Conservation (phyloP, 2,888 invertebrate genomes). For the Thereva nobilitata region DNA sequence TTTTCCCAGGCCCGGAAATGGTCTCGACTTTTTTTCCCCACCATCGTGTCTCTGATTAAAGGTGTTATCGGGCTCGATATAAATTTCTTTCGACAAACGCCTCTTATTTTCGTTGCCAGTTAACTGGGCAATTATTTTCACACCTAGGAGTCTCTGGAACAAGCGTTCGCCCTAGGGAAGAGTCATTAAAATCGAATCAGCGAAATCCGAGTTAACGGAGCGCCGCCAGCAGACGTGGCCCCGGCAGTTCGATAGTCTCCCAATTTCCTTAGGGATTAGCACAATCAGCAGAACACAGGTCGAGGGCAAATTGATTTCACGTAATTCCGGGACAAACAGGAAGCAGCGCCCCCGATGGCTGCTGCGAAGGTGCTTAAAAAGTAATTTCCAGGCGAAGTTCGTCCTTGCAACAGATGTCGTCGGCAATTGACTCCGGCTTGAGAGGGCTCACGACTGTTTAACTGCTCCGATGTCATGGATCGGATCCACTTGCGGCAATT, state of each 20-base stretch:
- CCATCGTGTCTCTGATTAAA: neutral
- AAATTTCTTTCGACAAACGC: neutral
- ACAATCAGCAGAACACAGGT: slow-evolving; percentile 4
- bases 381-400: neutral
- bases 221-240: neutral
- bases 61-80: neutral
- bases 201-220: slow-evolving; percentile 6
- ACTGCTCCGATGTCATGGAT: too few relatives aligned
- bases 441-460: too few relatives aligned
- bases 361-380: slow-evolving; percentile 8
- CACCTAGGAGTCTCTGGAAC: slow-evolving; percentile 27
- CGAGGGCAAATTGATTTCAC: slow-evolving; percentile 13
- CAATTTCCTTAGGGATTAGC: slow-evolving; percentile 5
- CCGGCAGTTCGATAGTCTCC: neutral
- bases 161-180: slow-evolving; percentile 8
- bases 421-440: neutral
- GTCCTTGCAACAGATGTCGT: slow-evolving; percentile 13
- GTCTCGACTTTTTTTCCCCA: slow-evolving; percentile 1
- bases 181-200: slow-evolving; percentile 32
- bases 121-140: slow-evolving; percentile 35
- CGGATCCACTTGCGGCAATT: too few relatives aligned
- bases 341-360: neutral
- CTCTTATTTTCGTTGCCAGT: slow-evolving; percentile 18
- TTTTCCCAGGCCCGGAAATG: neutral
- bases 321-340: slow-evolving; percentile 1